Evolutionary conservation across 2,888 invertebrate genomes (phyloP).

Genomic region (Meiosimyza platycephala): DNA sequence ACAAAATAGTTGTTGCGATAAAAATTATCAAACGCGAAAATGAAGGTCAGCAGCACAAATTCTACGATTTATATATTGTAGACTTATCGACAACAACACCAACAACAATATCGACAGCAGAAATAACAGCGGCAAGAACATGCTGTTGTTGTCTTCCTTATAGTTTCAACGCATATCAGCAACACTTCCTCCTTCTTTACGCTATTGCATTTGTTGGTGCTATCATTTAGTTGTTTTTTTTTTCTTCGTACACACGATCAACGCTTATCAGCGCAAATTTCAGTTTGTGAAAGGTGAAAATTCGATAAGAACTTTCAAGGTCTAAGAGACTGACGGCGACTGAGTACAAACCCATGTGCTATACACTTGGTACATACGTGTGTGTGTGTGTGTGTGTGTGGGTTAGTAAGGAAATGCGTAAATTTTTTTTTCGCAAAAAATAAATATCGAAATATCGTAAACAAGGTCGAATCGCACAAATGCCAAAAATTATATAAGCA

Average conservation of each 20-base stretch:
- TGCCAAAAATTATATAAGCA: constrained; percentile 11
- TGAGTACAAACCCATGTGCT: not conserved
- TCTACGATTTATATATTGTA: constrained; percentile 40
- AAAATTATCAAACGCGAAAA: constrained; percentile 42
- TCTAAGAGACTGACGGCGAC: constrained; percentile 35
- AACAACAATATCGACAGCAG: not conserved
- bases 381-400: not conserved
- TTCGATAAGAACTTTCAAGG: constrained; percentile 62
- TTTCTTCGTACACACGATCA: no score
- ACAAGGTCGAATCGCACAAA: not conserved
- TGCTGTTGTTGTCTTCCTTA: not conserved
- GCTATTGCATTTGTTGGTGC: no score
- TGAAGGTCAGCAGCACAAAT: constrained; percentile 63
- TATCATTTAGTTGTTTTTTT: no score
- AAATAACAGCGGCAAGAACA: not conserved
- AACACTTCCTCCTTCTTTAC: not conserved
- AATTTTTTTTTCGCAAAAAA: constrained; percentile 2
- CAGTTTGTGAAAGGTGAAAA: constrained; percentile 57
- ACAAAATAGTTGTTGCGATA: no score
- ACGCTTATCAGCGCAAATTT: not conserved
- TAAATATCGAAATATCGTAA: not conserved
- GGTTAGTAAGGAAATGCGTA: not conserved
- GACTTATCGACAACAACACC: constrained; percentile 47
- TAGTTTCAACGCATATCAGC: not conserved
- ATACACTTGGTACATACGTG: no score